phyloP scores from a whole-genome alignment of 1,140 invertebrate species.

The Danaus plexippus region DNA sequence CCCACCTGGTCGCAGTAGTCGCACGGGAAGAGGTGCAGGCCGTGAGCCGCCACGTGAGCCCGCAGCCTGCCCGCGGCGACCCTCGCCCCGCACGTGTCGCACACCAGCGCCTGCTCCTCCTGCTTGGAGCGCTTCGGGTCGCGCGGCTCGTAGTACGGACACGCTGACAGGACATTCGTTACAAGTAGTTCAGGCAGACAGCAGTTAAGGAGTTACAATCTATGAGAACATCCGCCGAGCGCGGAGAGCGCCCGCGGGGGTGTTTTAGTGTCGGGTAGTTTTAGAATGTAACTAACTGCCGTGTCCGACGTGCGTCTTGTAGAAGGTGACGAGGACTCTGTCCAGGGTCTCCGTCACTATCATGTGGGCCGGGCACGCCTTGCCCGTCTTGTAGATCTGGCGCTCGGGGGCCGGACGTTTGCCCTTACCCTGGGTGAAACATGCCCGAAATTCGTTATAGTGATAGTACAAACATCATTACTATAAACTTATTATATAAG shows the following conservation, averaged over 20 bases:
- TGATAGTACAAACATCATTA: too few species aligned
- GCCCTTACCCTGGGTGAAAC: slow-evolving; percentile 46
- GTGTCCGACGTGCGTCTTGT: slow-evolving; percentile 62
- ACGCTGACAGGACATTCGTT: slow-evolving; percentile 28
- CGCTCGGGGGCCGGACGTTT: slow-evolving; percentile 55
- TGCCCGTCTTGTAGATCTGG: slow-evolving; percentile 63
- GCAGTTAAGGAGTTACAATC: too few species aligned
- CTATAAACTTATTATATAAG: too few species aligned
- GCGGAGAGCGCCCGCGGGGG: too few species aligned
- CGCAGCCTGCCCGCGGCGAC: slow-evolving; percentile 33
- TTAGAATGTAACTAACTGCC: slow-evolving; percentile 41
- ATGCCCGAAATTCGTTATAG: too few species aligned
- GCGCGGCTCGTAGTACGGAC: slow-evolving; percentile 56
- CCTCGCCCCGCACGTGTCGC: slow-evolving; percentile 46
- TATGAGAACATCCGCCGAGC: too few species aligned
- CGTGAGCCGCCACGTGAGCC: slow-evolving; percentile 39
- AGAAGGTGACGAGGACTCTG: slow-evolving; percentile 54
- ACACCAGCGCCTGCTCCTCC: slow-evolving; percentile 29
- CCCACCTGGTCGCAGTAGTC: slow-evolving; percentile 46
- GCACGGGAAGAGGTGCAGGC: slow-evolving; percentile 38
- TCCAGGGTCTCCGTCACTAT: slow-evolving; percentile 59
- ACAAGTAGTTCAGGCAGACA: neutral
- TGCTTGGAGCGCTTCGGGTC: slow-evolving; percentile 39
- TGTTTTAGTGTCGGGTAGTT: too few species aligned
- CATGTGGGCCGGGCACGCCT: slow-evolving; percentile 62